A percentile compares a stretch with the other conserved stretches of the same genome.
phyloP scores from a whole-genome alignment of 2,888 invertebrate species.

The Syrphus vitripennis region DNA sequence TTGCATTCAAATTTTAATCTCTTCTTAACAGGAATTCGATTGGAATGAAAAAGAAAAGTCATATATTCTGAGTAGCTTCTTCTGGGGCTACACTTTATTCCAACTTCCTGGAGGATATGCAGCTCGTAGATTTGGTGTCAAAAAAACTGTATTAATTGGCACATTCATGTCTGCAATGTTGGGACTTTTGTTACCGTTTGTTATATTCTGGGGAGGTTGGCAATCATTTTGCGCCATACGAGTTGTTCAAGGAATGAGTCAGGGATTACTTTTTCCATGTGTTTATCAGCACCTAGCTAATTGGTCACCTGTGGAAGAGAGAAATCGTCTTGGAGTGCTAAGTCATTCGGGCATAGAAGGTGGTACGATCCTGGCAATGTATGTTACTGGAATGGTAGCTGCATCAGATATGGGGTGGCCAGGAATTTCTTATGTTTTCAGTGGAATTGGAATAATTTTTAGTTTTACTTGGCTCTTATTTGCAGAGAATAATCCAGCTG shows the following conservation, averaged over 20 bases:
- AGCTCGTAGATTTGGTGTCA: conserved; percentile 86
- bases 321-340: conserved; percentile 84
- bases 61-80: conserved; percentile 83
- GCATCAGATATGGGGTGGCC: conserved; percentile 84
- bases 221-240: conserved; percentile 82
- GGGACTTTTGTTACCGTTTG: conserved; percentile 85
- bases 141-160: conserved; percentile 82
- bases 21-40: conserved; percentile 71
- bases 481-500: conserved; percentile 83
- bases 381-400: conserved; percentile 84
- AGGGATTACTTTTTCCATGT: conserved; percentile 84
- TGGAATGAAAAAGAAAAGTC: conserved; percentile 82
- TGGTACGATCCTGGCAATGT: conserved; percentile 84
- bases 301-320: conserved; percentile 85
- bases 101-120: conserved; percentile 85
- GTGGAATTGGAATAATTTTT: conserved; percentile 81
- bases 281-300: conserved; percentile 84
- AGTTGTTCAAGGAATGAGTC: conserved; percentile 84
- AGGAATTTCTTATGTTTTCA: conserved; percentile 84
- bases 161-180: conserved; percentile 83
- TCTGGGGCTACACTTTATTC: conserved; percentile 84
- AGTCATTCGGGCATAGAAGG: conserved; percentile 83
- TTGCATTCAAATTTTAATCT: too few relatives aligned
- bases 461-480: conserved; percentile 82
- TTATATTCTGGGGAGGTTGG: conserved; percentile 85